Base-by-base conservation (phyloP, 2,888 invertebrate species). In the Tortricodes alternella region DNA sequence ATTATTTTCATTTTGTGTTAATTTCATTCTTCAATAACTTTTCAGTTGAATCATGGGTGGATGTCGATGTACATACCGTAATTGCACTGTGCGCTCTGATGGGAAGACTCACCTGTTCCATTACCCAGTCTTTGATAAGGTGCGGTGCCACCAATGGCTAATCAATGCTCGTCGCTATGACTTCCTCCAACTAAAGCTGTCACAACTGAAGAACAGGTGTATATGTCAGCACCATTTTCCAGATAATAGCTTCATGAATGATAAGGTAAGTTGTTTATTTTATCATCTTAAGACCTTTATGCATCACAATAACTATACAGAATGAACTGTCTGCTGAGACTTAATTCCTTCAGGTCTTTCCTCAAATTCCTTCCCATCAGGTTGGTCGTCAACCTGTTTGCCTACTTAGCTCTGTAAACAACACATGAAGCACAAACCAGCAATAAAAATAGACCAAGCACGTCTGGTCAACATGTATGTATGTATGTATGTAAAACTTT, bases 191-290 rank as follows among this genome's bases (percentile, higher is more conserved):
- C 71, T 93, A 19, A 92, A 91, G 64, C 85, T 92, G 43, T 92
- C 92, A 37, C 93, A 93, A 70, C 73, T 93, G 9, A 88, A 90
- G 61, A 93, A 93, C 66, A 91, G 93, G 79, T 92, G 92, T 16
- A 75, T 93, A 6, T 93, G 93, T 69, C 92, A 93, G 67, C 76
- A 92, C 65, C 93, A 93, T 71, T 93, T 93, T 65, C 87, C 79
- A 65, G 83, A 89, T 63, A 83, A 87, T 32, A 80, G 78, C 68
- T 93, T 93, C 73, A 88, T 92, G 91, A 91, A 92, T 69, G 83
- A 78, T 75, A 75, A 83, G 91, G 87, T 87, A 75, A 64, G 79
- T 64, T 39, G n/a, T n/a, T n/a, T n/a, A n/a, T n/a, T n/a, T n/a
- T n/a, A n/a, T n/a, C n/a, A n/a, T n/a, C n/a, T n/a, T 46, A n/a